These are phyloP conservation scores for Catagonus wagneri DNA, from an alignment of 2,113 vertebrate species.

Conservation along the genomic window DNA sequence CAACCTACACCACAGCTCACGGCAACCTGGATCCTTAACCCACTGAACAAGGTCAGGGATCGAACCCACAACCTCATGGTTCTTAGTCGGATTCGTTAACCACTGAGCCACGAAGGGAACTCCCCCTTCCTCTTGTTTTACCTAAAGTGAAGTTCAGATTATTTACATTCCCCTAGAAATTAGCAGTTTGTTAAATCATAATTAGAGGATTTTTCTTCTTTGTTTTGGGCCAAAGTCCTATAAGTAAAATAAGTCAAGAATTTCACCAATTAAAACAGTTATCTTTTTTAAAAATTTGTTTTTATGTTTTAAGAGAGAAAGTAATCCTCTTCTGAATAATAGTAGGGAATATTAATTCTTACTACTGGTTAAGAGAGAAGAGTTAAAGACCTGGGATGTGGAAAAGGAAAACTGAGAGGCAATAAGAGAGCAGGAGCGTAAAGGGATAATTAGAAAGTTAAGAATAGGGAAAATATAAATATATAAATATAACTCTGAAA, in stretches of 20 bases:
- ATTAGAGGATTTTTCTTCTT: background rate
- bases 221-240: background rate
- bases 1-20: too few species aligned
- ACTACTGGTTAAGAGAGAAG: background rate
- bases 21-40: too few species aligned
- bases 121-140: background rate
- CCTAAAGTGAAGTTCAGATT: background rate
- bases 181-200: background rate
- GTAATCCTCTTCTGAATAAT: background rate
- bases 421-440: rapidly evolving
- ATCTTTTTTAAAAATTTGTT: background rate
- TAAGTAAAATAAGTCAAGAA: background rate
- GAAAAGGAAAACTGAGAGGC: background rate
- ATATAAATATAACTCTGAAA: background rate
- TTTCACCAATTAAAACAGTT: background rate
- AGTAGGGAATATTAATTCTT: background rate
- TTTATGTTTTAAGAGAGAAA: background rate
- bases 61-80: too few species aligned
- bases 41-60: too few species aligned
- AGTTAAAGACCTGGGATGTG: background rate
- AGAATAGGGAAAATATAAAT: background rate
- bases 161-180: background rate
- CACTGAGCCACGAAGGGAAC: background rate
- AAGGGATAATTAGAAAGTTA: background rate
- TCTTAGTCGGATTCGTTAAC: background rate